Base-by-base conservation (phyloP, 2,888 invertebrate genomes). In the Heliconius ethilla region DNA sequence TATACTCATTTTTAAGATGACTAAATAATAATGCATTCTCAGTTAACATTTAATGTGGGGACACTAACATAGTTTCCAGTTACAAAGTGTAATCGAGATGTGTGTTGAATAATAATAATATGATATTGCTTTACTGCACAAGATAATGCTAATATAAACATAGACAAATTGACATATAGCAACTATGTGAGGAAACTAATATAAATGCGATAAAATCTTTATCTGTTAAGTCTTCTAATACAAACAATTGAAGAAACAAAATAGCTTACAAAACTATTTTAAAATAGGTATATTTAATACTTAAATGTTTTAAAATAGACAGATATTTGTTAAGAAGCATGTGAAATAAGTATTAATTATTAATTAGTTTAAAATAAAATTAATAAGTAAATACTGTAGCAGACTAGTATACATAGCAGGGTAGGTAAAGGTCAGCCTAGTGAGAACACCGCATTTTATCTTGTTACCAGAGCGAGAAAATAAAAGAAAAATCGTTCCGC, bases 31-130 rank as follows among this genome's bases (percentile, higher is more conserved):
- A 69, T 15, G 9, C 25, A 25, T 33, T 25, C n/a, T 40, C 25
- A 67, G 37, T 40, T 4, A n/a, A 33, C 22, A 55, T 29, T 9
- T 33, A 55, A 70, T 27, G 22, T 55, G 22, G 22, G 4, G 29
- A 55, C 22, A 70, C 29, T 33, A 6, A 59, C 55, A 72, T 55
- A 33, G 27, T 55, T 33, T 29, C n/a, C 22, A 33, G 25, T 37
- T 55, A 59, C 33, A 59, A 59, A 59, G n/a, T 72, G 72, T 72
- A n/a, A 72, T 37, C n/a, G 13, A n/a, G 18, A 72, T 59, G n/a
- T 37, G 59, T 72, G 33, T 59, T 59, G 59, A 72, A 72, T 72
- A 72, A 72, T 72, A 72, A 72, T 72, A 72, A 59, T 37, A 72
- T n/a, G n/a, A 55, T 33, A 33, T 59, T 33, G 70, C 70, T n/a